A percentile compares a stretch with the other conserved stretches of the same genome.
phyloP scores from a whole-genome alignment of 2,888 invertebrate genomes.

The Didymodactylos carnosus region DNA sequence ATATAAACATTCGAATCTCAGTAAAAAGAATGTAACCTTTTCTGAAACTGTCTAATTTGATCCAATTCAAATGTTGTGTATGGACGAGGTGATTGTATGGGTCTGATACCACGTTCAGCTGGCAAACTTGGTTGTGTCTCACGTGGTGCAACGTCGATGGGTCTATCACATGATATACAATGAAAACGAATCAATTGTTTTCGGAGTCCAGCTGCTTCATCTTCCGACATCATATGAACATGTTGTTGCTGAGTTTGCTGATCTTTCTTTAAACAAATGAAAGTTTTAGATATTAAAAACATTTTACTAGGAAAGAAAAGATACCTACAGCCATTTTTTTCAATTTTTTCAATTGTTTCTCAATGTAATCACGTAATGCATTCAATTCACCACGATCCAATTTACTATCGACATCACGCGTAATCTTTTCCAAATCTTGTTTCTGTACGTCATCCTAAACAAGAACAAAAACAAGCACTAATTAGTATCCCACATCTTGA shows the following conservation, averaged over 20 bases:
- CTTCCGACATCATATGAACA: constrained; percentile 19
- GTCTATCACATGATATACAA: constrained; percentile 33
- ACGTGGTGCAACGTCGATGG: constrained; percentile 21
- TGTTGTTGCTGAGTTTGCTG: background rate
- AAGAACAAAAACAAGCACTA: no score
- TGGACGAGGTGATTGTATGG: constrained; percentile 27
- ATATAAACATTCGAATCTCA: background rate
- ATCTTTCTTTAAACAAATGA: background rate
- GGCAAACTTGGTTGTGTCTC: constrained; percentile 14
- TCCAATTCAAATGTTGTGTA: constrained; percentile 33
- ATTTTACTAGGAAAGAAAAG: background rate
- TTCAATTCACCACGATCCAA: constrained; percentile 22
- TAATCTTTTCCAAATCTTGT: background rate
- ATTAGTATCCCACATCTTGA: no score
- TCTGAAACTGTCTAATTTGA: constrained; percentile 31
- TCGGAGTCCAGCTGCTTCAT: constrained; percentile 33
- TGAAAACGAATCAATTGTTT: constrained; percentile 25
- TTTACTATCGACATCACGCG: constrained; percentile 3
- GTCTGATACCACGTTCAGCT: constrained; percentile 15
- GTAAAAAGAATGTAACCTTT: constrained; percentile 21
- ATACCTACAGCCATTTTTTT: constrained; percentile 16
- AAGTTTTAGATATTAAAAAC: background rate
- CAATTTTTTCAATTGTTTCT: constrained; percentile 27
- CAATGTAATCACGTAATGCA: constrained; percentile 30
- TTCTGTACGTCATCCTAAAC: background rate